Evolutionary conservation across 92 coral and sea anemone species (phyloP).

Genomic region (Palythoa grandis): DNA sequence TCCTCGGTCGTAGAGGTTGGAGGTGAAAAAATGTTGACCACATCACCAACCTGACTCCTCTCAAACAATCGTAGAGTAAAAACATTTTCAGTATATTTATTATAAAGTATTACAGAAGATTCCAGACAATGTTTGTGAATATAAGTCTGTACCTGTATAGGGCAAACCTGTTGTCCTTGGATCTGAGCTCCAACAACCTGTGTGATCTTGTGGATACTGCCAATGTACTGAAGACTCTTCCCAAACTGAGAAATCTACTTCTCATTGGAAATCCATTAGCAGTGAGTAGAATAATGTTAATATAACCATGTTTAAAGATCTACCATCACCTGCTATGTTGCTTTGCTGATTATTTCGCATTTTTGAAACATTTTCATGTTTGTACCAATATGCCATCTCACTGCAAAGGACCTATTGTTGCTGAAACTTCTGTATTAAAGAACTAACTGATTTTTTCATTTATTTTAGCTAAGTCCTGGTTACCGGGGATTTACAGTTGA

Average conservation of each 20-base stretch:
- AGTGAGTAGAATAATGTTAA: constrained; percentile 54
- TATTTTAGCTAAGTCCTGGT: constrained; percentile 80
- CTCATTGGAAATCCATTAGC: constrained; percentile 94
- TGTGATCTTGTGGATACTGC: constrained; percentile 77
- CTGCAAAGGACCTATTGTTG: no score
- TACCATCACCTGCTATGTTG: no score
- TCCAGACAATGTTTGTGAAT: no score
- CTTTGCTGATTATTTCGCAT: no score
- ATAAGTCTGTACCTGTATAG: constrained; percentile 36
- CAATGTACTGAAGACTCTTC: constrained; percentile 79
- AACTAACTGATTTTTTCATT: background rate
- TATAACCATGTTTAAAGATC: no score
- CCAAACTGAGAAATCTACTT: constrained; percentile 82
- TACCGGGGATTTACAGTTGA: constrained; percentile 93
- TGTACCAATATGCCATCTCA: no score
- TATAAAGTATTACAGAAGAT: background rate
- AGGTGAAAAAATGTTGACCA: no score
- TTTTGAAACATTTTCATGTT: no score
- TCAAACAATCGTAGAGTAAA: no score
- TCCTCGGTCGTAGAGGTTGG: no score
- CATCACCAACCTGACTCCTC: no score
- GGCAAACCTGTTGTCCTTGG: constrained; percentile 85
- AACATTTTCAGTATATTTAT: no score
- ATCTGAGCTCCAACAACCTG: constrained; percentile 94
- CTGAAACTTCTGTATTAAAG: background rate